phyloP scores from a whole-genome alignment of 2,797 vertebrate genomes.

The Propithecus perrieri region DNA sequence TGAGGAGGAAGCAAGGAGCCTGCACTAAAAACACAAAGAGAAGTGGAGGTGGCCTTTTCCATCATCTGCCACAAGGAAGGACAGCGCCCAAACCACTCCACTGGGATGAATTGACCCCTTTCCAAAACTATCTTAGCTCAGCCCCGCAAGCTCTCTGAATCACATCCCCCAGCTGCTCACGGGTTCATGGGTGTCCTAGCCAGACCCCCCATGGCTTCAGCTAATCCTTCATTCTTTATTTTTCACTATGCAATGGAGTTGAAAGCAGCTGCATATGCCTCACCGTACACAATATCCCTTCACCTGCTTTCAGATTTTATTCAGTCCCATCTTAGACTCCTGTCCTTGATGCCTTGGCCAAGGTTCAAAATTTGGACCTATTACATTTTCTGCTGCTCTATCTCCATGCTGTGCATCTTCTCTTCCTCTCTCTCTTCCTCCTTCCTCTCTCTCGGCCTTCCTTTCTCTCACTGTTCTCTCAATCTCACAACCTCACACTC shows the following conservation, averaged over 20 bases:
- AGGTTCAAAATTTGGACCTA: slow-evolving; percentile 13
- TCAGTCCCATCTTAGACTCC: not conserved
- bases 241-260: not conserved
- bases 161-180: not conserved
- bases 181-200: not conserved
- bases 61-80: not conserved
- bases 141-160: not conserved
- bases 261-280: not conserved
- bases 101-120: not conserved
- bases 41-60: not conserved
- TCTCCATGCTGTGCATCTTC: not conserved
- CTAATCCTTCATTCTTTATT: not conserved
- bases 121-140: not conserved
- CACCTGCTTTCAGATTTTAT: not conserved
- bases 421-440: not conserved
- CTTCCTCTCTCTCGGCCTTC: not conserved
- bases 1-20: not conserved
- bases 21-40: slow-evolving; percentile 17
- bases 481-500: not conserved
- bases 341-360: slow-evolving; percentile 42
- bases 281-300: not conserved
- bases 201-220: not conserved
- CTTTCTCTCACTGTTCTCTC: not conserved
- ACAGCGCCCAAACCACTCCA: not conserved
- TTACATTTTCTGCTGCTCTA: not conserved